Conservation (phyloP, 2,113 vertebrate genomes). For the Agapornis roseicollis region DNA sequence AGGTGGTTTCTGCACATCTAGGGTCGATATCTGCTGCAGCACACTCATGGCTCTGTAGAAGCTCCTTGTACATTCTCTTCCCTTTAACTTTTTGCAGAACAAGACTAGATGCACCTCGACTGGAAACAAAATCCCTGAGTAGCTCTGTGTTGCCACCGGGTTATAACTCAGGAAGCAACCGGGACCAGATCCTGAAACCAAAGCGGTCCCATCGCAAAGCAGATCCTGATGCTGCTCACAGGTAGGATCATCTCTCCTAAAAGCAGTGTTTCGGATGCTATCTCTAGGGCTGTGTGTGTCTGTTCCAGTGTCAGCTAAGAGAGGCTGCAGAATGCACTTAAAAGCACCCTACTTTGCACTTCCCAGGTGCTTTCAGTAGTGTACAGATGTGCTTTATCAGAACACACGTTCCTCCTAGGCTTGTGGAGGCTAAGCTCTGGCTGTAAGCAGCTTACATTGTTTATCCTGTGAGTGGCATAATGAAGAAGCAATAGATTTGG, state of each 20-base stretch:
- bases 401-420: neutral
- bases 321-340: neutral
- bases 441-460: slow-evolving; percentile 63
- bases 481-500: slow-evolving; percentile 61
- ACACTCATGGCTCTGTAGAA: neutral
- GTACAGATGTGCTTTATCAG: neutral
- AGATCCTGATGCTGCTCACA: slow-evolving; percentile 92
- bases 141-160: slow-evolving; percentile 77
- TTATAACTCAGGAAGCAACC: slow-evolving; percentile 76
- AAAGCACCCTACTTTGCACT: neutral
- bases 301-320: neutral
- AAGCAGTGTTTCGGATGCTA: neutral
- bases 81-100: slow-evolving; percentile 80
- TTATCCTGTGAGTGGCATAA: slow-evolving; percentile 64
- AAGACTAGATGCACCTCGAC: slow-evolving; percentile 90
- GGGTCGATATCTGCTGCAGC: neutral
- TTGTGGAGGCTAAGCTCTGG: slow-evolving; percentile 30
- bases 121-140: slow-evolving; percentile 85
- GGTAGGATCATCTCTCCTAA: slow-evolving; percentile 69
- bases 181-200: slow-evolving; percentile 86
- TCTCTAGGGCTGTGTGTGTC: neutral
- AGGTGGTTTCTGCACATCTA: neutral
- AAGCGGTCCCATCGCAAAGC: slow-evolving; percentile 95
- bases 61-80: neutral
- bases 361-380: neutral